Evolutionary conservation across 2,113 vertebrate species (phyloP).

Genomic region (Phaethon lepturus): DNA sequence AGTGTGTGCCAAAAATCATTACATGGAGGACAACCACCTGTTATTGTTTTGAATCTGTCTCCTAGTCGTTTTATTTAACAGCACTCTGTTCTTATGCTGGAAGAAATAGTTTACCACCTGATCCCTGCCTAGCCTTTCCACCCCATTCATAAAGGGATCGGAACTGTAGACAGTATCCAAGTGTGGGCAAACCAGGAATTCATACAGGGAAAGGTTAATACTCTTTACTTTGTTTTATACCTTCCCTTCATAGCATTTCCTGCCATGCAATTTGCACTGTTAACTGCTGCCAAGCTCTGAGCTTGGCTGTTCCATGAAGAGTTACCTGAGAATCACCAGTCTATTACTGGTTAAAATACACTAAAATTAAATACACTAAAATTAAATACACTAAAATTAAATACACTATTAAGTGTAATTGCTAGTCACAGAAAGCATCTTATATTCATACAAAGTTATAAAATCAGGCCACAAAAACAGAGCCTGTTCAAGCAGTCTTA

Average conservation of each 20-base stretch:
- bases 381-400: too few relatives aligned
- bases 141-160: background rate
- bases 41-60: background rate
- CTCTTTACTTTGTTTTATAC: background rate
- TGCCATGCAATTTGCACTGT: background rate
- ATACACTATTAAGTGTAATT: background rate
- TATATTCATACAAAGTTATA: background rate
- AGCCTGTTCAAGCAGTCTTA: background rate
- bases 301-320: background rate
- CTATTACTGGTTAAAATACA: too few relatives aligned
- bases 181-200: background rate
- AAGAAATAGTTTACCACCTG: background rate
- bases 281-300: background rate
- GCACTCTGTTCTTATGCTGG: background rate
- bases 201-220: background rate
- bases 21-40: background rate
- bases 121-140: background rate
- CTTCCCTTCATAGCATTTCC: background rate
- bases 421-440: background rate
- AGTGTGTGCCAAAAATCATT: background rate
- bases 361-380: too few relatives aligned
- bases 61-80: background rate
- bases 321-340: background rate
- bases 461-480: background rate
- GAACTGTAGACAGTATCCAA: background rate